Evolutionary conservation across 1,140 invertebrate genomes (phyloP), one percentile per base, ranked within the genome.

Genomic region (Musca vetustissima): DNA sequence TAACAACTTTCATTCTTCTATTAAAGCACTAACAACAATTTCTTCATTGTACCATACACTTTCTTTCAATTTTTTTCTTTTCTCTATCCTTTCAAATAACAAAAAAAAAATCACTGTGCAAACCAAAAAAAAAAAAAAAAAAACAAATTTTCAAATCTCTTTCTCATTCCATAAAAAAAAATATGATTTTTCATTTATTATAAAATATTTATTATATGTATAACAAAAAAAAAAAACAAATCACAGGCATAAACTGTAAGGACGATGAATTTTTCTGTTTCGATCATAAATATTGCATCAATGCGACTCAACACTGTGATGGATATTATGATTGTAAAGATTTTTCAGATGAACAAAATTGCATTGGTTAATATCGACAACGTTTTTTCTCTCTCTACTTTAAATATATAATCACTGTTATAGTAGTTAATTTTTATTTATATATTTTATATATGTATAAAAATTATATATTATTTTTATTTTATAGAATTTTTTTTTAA

Each of bases 311-410:
- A 76, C 89, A 90, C 79, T 95, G 94, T 86, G 92, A 96, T 87
- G 91, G 92, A 85, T 89, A 87, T 83, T 91, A 91, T 86, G 93
- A 96, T 86, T 97, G 95, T 86, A 88, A 87, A 83, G 94, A 96
- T 86, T 91, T 92, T 87, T 94, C 92, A 73, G 95, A 97, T 85
- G 94, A 97, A 86, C 90, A 92, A 83, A 90, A 92, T 84, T 96
- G 94, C 88, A 87, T 90, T 85, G 81, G 80, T 82, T 82, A 74
- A 74, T 73, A 74, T 67, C 64, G n/a, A n/a, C n/a, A n/a, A n/a
- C n/a, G 9, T 19, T 49, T 25, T 65, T 21, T 8, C 8, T 28
- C 8, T 28, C 8, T 28, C 28, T 28, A 28, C 28, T 28, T 28
- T n/a, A n/a, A n/a, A n/a, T n/a, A n/a, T n/a, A n/a, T n/a, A n/a